A percentile compares a stretch with the other conserved stretches of the same genome.
These are phyloP conservation scores for Drosophila arawakana DNA, from an alignment of 1,140 invertebrate species.

Conservation along the genomic window DNA sequence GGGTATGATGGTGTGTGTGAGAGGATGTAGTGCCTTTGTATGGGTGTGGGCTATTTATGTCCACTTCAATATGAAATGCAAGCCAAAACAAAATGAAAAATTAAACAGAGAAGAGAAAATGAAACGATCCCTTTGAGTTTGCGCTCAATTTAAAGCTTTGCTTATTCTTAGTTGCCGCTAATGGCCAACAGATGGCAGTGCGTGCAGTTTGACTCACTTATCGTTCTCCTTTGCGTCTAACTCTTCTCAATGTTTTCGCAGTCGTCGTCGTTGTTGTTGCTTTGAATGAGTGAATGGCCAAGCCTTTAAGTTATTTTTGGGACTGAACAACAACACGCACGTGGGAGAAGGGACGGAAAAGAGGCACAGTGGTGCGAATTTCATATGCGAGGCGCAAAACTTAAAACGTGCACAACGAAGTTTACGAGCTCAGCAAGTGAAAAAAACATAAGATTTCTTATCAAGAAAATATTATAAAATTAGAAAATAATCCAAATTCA, in stretches of 20 bases:
- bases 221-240: conserved; percentile 31
- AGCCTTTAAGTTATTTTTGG: conserved; percentile 64
- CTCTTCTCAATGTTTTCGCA: conserved; percentile 23
- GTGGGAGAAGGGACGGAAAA: background rate
- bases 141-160: conserved; percentile 55
- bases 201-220: conserved; percentile 21
- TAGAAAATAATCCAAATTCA: too few relatives aligned
- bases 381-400: conserved; percentile 46
- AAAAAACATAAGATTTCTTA: conserved; percentile 11
- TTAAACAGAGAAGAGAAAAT: too few relatives aligned
- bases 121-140: conserved; percentile 62
- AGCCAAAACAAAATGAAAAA: conserved; percentile 15
- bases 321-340: conserved; percentile 8
- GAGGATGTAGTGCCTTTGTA: conserved; percentile 38
- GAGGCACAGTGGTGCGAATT: conserved; percentile 24
- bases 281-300: conserved; percentile 47
- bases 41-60: conserved; percentile 49
- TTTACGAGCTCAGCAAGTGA: conserved; percentile 62
- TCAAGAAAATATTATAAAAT: too few relatives aligned
- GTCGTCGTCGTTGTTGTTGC: conserved; percentile 8
- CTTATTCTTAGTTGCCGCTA: conserved; percentile 44
- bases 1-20: conserved; percentile 21
- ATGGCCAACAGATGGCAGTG: conserved; percentile 72
- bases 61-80: conserved; percentile 12
- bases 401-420: conserved; percentile 23